phyloP scores from a whole-genome alignment of 2,113 vertebrate species.

The Leptobrachium leishanense region DNA sequence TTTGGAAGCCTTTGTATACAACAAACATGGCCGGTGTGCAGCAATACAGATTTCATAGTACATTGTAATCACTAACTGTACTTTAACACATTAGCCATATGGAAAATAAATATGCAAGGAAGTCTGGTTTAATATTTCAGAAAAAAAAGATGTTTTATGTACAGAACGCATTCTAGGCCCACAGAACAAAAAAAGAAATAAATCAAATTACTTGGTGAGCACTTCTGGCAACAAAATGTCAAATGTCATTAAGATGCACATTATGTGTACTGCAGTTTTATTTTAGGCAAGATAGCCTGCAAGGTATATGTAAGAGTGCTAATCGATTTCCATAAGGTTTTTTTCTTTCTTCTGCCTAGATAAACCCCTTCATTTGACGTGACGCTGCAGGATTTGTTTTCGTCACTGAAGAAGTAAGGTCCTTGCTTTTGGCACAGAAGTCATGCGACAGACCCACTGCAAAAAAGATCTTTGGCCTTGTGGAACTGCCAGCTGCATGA shows the following conservation, averaged over 20 bases:
- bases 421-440: conserved; percentile 36
- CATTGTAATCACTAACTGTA: neutral
- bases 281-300: conserved; percentile 27
- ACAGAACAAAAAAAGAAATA: neutral
- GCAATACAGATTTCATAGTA: too few relatives aligned
- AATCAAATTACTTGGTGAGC: neutral
- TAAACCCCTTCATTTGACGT: conserved; percentile 17
- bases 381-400: conserved; percentile 35
- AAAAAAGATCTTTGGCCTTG: conserved; percentile 11
- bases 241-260: conserved; percentile 18
- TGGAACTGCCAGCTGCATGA: conserved; percentile 27
- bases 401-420: conserved; percentile 20
- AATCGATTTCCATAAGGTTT: conserved; percentile 35
- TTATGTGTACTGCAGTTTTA: conserved; percentile 18
- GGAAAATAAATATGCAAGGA: neutral
- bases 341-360: conserved; percentile 22
- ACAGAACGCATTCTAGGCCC: neutral
- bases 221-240: conserved; percentile 27
- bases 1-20: too few relatives aligned
- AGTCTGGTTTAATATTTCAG: neutral
- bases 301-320: conserved; percentile 39
- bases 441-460: conserved; percentile 24
- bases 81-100: neutral
- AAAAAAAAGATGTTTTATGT: neutral
- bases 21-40: too few relatives aligned